Evolutionary conservation across 2,113 vertebrate genomes (phyloP).

Genomic region (Dinomys branickii): DNA sequence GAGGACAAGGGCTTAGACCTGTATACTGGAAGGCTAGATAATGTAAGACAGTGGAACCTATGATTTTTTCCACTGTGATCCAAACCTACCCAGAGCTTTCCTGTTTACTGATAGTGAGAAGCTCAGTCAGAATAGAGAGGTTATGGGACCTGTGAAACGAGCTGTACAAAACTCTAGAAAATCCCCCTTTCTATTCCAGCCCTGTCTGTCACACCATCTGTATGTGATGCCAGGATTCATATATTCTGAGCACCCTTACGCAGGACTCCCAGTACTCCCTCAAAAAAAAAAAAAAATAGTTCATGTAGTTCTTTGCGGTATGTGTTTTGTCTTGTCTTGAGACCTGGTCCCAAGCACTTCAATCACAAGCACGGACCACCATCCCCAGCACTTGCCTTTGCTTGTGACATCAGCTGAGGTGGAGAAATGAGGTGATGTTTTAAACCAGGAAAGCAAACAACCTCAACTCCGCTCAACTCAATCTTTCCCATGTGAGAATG

Average conservation of each 20-base stretch:
- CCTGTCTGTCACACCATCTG: neutral
- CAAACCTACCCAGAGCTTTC: neutral
- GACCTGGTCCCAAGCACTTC: neutral
- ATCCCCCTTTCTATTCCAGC: neutral
- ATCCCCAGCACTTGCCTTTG: neutral
- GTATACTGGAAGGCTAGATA: neutral
- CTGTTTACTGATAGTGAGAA: neutral
- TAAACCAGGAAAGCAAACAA: neutral
- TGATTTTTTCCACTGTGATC: neutral
- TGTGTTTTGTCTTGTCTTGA: too few species aligned
- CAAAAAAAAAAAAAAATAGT: neutral
- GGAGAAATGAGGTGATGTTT: neutral
- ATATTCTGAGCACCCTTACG: neutral
- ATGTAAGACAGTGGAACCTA: neutral
- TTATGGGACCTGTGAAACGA: fast-evolving
- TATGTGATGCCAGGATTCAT: neutral
- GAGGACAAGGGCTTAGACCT: neutral
- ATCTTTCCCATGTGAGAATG: neutral
- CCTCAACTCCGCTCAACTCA: neutral
- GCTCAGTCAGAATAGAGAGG: neutral
- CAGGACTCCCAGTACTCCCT: neutral
- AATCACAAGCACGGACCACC: neutral
- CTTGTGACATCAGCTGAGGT: neutral
- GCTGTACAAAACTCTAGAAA: neutral
- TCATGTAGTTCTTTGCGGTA: neutral